Conservation (phyloP, 2,888 invertebrate species). For the Buathra laborator region DNA sequence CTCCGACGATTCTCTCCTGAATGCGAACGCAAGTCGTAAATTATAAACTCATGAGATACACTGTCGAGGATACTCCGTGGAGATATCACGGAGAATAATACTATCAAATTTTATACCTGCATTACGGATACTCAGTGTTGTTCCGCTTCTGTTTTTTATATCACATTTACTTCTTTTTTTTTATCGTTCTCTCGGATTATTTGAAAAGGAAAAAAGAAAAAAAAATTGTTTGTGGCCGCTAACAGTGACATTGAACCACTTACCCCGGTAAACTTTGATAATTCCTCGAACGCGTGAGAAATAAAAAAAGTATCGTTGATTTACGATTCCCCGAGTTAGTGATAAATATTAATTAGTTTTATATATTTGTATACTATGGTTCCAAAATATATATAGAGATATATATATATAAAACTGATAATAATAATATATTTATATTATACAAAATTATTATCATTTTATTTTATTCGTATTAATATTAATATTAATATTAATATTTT, state of each 20-base stretch:
- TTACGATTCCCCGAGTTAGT: background rate
- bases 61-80: constrained; percentile 17
- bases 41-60: constrained; percentile 12
- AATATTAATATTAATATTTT: too few relatives aligned
- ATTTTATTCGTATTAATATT: too few relatives aligned
- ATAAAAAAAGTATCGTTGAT: background rate
- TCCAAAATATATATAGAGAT: too few relatives aligned
- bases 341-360: too few relatives aligned
- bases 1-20: background rate
- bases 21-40: background rate
- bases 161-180: background rate
- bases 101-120: background rate
- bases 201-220: background rate
- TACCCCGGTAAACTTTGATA: constrained; percentile 5
- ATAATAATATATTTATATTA: too few relatives aligned
- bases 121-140: background rate
- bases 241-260: constrained; percentile 34
- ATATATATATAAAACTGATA: too few relatives aligned
- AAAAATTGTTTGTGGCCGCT: background rate
- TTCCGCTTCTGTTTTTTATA: background rate
- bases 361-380: too few relatives aligned
- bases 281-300: background rate
- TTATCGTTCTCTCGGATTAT: background rate
- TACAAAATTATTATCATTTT: too few relatives aligned
- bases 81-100: constrained; percentile 35